phyloP scores from a whole-genome alignment of 2,797 vertebrate species.

The Sebastes vulpes region DNA sequence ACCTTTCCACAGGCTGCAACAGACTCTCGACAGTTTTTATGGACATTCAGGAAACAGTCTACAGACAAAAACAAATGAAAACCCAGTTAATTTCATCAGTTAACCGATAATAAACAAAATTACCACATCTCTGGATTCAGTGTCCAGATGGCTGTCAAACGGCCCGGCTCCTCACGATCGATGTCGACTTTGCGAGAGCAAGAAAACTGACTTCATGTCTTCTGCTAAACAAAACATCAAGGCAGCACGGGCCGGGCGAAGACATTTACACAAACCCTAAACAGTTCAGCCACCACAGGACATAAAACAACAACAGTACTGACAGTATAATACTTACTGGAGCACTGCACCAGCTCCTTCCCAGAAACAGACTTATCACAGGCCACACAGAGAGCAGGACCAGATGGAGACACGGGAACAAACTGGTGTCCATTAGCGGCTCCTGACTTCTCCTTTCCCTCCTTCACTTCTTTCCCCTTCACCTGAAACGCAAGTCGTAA shows the following conservation, averaged over 20 bases:
- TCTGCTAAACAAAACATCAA: conserved; percentile 42
- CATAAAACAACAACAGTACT: conserved; percentile 54
- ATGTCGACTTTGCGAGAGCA: conserved; percentile 18
- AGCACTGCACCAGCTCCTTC: conserved; percentile 93
- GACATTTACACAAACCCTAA: conserved; percentile 58
- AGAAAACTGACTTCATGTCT: conserved; percentile 33
- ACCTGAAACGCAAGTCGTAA: conserved; percentile 67
- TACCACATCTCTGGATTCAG: conserved; percentile 24
- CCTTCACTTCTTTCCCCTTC: conserved; percentile 88
- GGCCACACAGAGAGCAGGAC: conserved; percentile 87
- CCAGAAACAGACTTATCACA: conserved; percentile 91
- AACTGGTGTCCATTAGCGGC: conserved; percentile 88
- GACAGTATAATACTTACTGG: conserved; percentile 86
- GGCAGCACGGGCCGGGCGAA: conserved; percentile 32
- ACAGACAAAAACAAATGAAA: conserved; percentile 69
- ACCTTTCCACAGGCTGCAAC: conserved; percentile 90
- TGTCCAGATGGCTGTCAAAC: conserved; percentile 25
- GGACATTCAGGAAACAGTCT: conserved; percentile 89
- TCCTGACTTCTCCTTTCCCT: conserved; percentile 87
- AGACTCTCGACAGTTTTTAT: conserved; percentile 90
- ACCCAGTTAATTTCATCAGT: conserved; percentile 33
- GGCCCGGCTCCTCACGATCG: not conserved
- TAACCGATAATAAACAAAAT: conserved; percentile 41
- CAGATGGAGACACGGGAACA: conserved; percentile 84
- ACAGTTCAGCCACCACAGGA: conserved; percentile 41